A percentile compares a stretch with the other conserved stretches of the same genome.
Conservation (phyloP, 2,113 vertebrate genomes). For the Ammodytes dubius region DNA sequence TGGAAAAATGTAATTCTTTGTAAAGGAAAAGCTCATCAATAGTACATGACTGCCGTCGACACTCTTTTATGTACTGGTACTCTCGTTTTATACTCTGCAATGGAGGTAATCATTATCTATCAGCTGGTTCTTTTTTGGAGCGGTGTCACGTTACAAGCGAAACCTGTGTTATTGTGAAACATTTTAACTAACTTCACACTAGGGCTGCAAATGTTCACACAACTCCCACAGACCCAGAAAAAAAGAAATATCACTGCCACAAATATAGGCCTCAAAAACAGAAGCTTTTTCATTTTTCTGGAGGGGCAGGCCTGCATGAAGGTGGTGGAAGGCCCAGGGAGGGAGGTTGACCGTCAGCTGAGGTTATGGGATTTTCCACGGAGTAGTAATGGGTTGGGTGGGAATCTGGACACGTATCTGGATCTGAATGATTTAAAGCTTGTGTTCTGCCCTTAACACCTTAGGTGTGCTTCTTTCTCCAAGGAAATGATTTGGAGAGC, state of each 20-base stretch:
- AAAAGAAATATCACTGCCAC: conserved; percentile 21
- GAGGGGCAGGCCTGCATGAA: background rate
- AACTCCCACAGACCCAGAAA: conserved; percentile 35
- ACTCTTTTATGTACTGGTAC: background rate
- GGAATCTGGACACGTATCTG: conserved; percentile 23
- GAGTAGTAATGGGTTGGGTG: background rate
- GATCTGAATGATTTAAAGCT: conserved; percentile 40
- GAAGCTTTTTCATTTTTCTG: background rate
- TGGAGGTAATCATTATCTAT: conserved; percentile 12
- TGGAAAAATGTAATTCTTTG: too few species aligned
- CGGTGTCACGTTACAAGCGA: background rate
- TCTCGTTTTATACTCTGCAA: background rate
- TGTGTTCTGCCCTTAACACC: conserved; percentile 3
- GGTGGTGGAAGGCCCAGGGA: background rate
- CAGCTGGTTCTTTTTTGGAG: background rate
- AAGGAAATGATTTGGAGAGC: conserved; percentile 36
- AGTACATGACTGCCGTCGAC: too few species aligned
- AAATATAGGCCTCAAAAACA: conserved; percentile 41
- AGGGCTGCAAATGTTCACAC: conserved; percentile 40
- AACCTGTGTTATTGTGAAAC: conserved; percentile 14
- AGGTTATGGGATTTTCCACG: conserved; percentile 8
- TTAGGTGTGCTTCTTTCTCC: background rate
- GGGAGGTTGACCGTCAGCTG: conserved; percentile 7
- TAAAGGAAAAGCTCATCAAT: too few species aligned
- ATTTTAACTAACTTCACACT: conserved; percentile 47